These are phyloP conservation scores for Pteropus rufus DNA, from an alignment of 2,797 vertebrate genomes.

Conservation along the genomic window DNA sequence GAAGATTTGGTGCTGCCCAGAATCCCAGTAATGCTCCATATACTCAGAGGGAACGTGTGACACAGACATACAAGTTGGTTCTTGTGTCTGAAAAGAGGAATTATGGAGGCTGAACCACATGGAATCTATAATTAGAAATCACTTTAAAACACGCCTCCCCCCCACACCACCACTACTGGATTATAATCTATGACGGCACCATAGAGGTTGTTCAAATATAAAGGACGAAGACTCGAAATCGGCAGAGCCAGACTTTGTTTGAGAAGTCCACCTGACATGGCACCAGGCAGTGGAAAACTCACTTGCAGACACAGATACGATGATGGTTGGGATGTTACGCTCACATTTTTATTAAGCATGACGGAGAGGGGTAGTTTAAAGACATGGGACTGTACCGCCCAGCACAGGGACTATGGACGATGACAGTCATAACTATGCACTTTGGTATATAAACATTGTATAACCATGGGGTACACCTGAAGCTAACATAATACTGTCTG, in stretches of 20 bases:
- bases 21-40: not conserved
- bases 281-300: not conserved
- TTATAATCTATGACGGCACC: not conserved
- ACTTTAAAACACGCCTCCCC: not conserved
- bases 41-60: not conserved
- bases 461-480: no score
- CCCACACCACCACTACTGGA: no score
- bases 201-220: not conserved
- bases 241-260: no score
- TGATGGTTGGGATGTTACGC: not conserved
- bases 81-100: not conserved
- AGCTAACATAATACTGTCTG: no score
- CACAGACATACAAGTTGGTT: accelerated
- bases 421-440: no score
- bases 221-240: not conserved
- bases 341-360: not conserved
- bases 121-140: not conserved
- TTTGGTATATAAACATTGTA: no score
- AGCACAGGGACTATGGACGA: no score
- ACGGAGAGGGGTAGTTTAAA: not conserved
- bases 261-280: accelerated
- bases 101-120: not conserved
- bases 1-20: not conserved
- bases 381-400: no score
- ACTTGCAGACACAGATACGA: not conserved